A percentile compares a stretch with the other conserved stretches of the same genome.
Evolutionary conservation across 1,140 invertebrate species (phyloP).

Genomic region (Pseudomyrmex cubaensis): DNA sequence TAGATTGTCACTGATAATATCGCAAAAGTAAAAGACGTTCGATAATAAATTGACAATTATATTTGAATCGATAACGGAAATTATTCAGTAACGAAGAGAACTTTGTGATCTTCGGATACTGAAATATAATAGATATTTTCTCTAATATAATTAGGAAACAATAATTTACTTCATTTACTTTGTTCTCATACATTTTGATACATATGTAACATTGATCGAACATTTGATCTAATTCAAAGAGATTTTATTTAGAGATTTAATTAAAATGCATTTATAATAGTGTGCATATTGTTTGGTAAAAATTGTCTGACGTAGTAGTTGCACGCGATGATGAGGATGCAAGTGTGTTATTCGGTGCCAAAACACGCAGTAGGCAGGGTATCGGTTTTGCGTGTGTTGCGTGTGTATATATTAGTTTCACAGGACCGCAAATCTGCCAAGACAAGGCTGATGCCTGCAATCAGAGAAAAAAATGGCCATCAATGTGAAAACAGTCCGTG

Average conservation of each 20-base stretch:
- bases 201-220: no score
- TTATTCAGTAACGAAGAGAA: background rate
- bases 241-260: no score
- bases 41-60: background rate
- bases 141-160: no score
- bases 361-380: conserved; percentile 50
- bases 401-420: conserved; percentile 86
- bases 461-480: conserved; percentile 75
- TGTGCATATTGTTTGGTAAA: background rate
- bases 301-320: background rate
- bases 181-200: no score
- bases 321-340: background rate
- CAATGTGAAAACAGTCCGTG: conserved; percentile 72
- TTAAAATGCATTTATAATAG: no score
- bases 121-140: no score
- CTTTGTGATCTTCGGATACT: no score
- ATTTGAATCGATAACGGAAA: background rate
- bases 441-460: conserved; percentile 81
- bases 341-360: conserved; percentile 37
- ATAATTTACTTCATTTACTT: no score
- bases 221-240: no score
- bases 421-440: conserved; percentile 80
- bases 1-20: conserved; percentile 13
- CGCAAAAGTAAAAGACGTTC: background rate
- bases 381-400: conserved; percentile 84